These are phyloP conservation scores for Muscicapa comitata DNA, from an alignment of 2,797 vertebrate genomes.

Conservation along the genomic window DNA sequence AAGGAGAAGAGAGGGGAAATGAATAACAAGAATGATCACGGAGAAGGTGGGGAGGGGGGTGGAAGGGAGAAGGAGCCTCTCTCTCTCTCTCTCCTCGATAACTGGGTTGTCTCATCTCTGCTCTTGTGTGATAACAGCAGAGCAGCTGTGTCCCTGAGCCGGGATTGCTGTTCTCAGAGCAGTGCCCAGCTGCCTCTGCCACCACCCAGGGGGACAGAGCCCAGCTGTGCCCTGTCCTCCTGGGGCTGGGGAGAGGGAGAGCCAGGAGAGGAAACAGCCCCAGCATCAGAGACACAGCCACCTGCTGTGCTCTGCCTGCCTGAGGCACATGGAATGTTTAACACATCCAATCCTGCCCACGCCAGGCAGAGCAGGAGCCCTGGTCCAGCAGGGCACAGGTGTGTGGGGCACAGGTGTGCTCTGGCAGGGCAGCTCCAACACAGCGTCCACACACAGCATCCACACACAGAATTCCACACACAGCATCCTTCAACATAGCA, in stretches of 20 bases:
- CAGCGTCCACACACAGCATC: neutral
- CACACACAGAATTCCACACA: too few relatives aligned
- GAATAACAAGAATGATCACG: neutral
- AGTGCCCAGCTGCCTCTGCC: neutral
- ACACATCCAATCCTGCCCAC: fast-evolving
- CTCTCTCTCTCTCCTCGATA: neutral
- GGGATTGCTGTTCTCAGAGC: neutral
- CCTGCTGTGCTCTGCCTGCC: neutral
- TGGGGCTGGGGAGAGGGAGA: fast-evolving
- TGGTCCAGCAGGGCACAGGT: neutral
- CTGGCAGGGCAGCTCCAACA: neutral
- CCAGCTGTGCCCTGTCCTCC: fast-evolving
- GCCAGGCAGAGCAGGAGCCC: neutral
- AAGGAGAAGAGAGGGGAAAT: neutral
- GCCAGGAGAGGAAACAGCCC: neutral
- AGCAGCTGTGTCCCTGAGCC: neutral
- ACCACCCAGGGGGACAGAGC: neutral
- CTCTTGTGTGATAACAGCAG: neutral
- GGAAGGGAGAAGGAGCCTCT: neutral
- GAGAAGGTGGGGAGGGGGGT: neutral
- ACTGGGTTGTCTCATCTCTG: neutral
- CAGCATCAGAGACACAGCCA: fast-evolving
- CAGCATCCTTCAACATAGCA: too few relatives aligned
- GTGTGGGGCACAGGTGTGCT: neutral
- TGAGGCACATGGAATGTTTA: neutral